phyloP scores from a whole-genome alignment of 2,888 invertebrate genomes.

The Busseola fusca region DNA sequence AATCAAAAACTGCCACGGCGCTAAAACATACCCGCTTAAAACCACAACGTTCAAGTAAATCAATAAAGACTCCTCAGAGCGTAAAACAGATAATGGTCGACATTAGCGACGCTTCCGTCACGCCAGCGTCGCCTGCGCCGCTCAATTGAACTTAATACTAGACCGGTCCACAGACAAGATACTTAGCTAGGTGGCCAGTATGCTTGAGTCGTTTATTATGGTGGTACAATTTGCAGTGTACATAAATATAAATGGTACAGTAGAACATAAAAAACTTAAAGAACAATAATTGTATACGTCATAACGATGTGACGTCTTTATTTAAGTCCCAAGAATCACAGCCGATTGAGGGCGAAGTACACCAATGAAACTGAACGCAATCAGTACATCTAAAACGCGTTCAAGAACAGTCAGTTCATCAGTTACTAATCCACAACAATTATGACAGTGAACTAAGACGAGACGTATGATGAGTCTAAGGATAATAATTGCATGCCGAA shows the following conservation, averaged over 20 bases:
- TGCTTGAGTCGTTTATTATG: not conserved
- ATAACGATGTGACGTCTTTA: not conserved
- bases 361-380: not conserved
- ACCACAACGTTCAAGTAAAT: slow-evolving; percentile 5
- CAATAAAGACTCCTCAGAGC: slow-evolving; percentile 28
- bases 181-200: not conserved
- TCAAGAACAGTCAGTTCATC: not conserved
- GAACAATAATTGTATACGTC: not conserved
- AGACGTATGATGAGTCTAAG: no score
- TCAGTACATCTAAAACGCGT: not conserved
- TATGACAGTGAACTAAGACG: not conserved
- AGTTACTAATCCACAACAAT: not conserved
- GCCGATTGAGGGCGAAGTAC: not conserved
- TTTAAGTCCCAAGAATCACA: not conserved
- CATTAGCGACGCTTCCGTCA: slow-evolving; percentile 46
- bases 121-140: slow-evolving; percentile 28
- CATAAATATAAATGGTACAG: not conserved
- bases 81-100: slow-evolving; percentile 34
- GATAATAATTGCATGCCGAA: no score
- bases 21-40: slow-evolving; percentile 1
- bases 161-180: slow-evolving; percentile 11
- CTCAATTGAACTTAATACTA: slow-evolving; percentile 50
- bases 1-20: not conserved
- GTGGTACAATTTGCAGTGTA: not conserved
- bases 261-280: not conserved